A percentile compares a stretch with the other conserved stretches of the same genome.
phyloP scores from a whole-genome alignment of 2,113 vertebrate species.

The Antidorcas marsupialis region DNA sequence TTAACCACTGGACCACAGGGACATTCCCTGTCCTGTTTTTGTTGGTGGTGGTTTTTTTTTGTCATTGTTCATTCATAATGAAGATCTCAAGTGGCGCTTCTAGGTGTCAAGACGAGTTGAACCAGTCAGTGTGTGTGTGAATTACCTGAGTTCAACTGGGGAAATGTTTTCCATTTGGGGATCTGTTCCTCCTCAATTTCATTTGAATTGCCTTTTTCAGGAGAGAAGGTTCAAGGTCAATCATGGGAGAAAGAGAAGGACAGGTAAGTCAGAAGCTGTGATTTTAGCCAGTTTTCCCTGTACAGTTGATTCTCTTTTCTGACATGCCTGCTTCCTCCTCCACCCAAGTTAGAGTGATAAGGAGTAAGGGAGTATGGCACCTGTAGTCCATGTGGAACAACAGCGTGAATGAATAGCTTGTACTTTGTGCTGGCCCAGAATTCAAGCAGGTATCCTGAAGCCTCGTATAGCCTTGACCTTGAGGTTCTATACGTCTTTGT shows the following conservation, averaged over 20 bases:
- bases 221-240: slow-evolving; percentile 87
- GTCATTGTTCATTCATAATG: not conserved
- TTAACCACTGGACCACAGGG: not conserved
- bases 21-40: not conserved
- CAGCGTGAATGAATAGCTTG: not conserved
- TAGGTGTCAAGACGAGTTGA: not conserved
- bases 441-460: not conserved
- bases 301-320: rapidly evolving
- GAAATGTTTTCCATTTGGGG: not conserved
- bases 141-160: not conserved
- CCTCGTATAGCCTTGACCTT: not conserved
- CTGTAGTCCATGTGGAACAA: not conserved
- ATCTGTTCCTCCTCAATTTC: not conserved
- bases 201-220: slow-evolving; percentile 68
- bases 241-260: slow-evolving; percentile 87
- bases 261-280: slow-evolving; percentile 72
- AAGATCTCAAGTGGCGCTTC: not conserved
- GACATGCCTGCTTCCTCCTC: not conserved
- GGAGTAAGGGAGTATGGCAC: not conserved
- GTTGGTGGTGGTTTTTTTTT: not conserved
- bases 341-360: not conserved
- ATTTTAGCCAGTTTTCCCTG: not conserved
- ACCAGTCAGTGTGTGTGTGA: not conserved
- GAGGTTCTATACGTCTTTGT: not conserved
- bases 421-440: not conserved